Evolutionary conservation across 2,888 invertebrate species (phyloP), one percentile per base, ranked within the genome.

Genomic region (Galerucella pusilla): DNA sequence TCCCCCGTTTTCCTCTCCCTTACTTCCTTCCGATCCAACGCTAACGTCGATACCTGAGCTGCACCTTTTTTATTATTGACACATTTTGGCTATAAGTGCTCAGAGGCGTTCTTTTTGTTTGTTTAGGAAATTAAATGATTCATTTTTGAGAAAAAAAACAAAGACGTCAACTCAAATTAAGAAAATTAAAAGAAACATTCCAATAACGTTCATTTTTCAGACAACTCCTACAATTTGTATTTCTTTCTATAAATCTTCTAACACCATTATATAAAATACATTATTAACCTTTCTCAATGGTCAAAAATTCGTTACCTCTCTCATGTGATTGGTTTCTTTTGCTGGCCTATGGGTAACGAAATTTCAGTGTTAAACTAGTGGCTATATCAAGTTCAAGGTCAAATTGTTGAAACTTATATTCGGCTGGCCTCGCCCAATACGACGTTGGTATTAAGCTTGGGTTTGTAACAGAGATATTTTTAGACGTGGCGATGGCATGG

Each of bases 31-130:
- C 72, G 72, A 66, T 72, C 72, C 66, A 72, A 72, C 68, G 72
- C 68, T 35, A 71, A 73, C 72, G 68, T 60, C 76, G 75, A 76
- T 75, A 77, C 77, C 73, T 73, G 71, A 73, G 77, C 75, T 76
- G 77, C 76, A 77, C 77, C 77, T 79, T 73, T 78, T 79, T 73
- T 73, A 77, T 76, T 79, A 79, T 79, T 77, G 79, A 79, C 79
- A 79, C 76, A 76, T 77, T 79, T 79, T 76, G 73, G 71, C 74
- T 69, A 46, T 65, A 71, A 72, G 76, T 74, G 65, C n/a, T 20
- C 68, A 75, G 65, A 28, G 66, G 65, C 68, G 73, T 65, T 65
- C 64, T 65, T n/a, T 63, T 49, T 54, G 49, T 71, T 54, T 54
- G 7, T 16, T 16, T n/a, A 57, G 16, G 10, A 57, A 57, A 57